Conservation (phyloP, 2,797 vertebrate genomes). For the Nothura maculosa region DNA sequence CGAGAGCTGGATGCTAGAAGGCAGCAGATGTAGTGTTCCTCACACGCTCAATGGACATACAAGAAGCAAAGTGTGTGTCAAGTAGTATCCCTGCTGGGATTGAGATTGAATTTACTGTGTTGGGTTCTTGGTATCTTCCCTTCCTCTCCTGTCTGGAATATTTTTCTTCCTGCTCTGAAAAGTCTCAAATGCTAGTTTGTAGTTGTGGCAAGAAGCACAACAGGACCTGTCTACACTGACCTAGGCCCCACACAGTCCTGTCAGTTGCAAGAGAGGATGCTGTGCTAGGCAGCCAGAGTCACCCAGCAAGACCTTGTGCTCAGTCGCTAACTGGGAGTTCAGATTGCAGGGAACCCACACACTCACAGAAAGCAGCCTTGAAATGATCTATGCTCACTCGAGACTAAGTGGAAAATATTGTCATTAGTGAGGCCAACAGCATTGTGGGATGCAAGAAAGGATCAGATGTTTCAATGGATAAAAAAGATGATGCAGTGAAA, state of each 20-base stretch:
- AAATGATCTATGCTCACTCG: constrained; percentile 16
- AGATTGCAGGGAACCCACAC: neutral
- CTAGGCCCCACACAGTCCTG: neutral
- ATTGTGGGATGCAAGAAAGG: constrained; percentile 50
- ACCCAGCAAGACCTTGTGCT: neutral
- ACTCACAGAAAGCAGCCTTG: constrained; percentile 32
- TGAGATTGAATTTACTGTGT: neutral
- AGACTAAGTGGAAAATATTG: constrained; percentile 64
- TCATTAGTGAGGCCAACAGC: constrained; percentile 42
- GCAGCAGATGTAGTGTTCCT: neutral
- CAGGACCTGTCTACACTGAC: neutral
- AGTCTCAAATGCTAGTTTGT: neutral
- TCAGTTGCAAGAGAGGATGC: accelerated
- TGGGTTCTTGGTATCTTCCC: neutral
- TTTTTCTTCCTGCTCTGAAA: neutral
- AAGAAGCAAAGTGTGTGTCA: neutral
- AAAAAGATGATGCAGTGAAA: constrained; percentile 24
- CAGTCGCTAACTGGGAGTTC: constrained; percentile 11
- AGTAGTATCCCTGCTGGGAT: neutral
- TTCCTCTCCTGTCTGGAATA: neutral
- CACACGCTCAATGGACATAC: accelerated
- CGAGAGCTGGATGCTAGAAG: constrained; percentile 18
- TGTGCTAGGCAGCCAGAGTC: accelerated
- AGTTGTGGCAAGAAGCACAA: neutral
- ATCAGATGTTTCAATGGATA: constrained; percentile 55